These are phyloP conservation scores for Karalla daura DNA, from an alignment of 2,797 vertebrate genomes.

Conservation along the genomic window DNA sequence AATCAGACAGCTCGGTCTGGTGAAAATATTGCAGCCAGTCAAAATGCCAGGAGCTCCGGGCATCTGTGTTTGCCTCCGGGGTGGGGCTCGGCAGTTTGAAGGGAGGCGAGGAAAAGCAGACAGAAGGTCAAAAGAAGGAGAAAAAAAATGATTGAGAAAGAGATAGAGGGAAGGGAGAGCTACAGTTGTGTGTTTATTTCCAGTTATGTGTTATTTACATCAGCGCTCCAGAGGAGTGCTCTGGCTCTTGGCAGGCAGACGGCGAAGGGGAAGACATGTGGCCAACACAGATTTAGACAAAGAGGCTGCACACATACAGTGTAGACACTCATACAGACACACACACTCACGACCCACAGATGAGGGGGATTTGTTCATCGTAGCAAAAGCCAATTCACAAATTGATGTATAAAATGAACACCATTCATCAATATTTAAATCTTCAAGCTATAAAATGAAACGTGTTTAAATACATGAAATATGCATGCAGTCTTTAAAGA, in stretches of 20 bases:
- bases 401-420: slow-evolving; percentile 45
- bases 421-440: slow-evolving; percentile 48
- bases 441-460: slow-evolving; percentile 47
- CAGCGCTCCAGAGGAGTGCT: slow-evolving; percentile 27
- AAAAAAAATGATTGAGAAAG: slow-evolving; percentile 15
- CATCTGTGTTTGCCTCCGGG: slow-evolving; percentile 61
- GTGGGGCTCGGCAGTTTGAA: slow-evolving; percentile 52
- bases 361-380: slow-evolving; percentile 35
- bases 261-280: slow-evolving; percentile 41
- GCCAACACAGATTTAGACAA: slow-evolving; percentile 54
- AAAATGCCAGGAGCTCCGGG: slow-evolving; percentile 59
- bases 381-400: slow-evolving; percentile 32
- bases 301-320: slow-evolving; percentile 38
- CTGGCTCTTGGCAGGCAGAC: slow-evolving; percentile 51
- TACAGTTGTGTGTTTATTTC: slow-evolving; percentile 50
- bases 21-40: slow-evolving; percentile 63
- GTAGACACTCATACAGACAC: slow-evolving; percentile 8
- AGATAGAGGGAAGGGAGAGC: neutral
- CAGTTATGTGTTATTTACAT: slow-evolving; percentile 55
- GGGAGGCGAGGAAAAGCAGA: slow-evolving; percentile 32
- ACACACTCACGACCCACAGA: slow-evolving; percentile 13
- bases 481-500: slow-evolving; percentile 41
- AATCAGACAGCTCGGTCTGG: slow-evolving; percentile 63
- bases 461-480: slow-evolving; percentile 53
- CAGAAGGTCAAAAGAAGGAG: slow-evolving; percentile 57